Evolutionary conservation across 37 sponge, comb jelly and placozoan species (phyloP), one percentile per base, ranked within the genome.

Genomic region (Agelas oroides): DNA sequence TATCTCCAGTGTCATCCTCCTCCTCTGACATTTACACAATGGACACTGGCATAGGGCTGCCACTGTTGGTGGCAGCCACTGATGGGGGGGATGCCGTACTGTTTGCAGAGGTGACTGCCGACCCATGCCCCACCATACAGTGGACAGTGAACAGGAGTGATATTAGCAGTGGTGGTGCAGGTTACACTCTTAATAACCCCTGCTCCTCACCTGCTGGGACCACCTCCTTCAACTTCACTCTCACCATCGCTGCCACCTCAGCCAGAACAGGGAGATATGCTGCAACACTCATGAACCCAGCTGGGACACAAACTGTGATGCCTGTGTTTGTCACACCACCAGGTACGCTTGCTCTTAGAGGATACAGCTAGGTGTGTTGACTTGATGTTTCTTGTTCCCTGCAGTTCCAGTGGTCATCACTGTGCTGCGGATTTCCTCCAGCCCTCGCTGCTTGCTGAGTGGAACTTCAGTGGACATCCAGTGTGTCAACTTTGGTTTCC

Each of bases 401-500:
- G 46, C 46, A 73, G 53, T 73, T 18, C 32, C 61, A 0, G 65
- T 55, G 16, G 5, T 24, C 27, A 61, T 88, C 1, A 21, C 59
- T 58, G 62, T 19, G 2, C 8, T 61, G 2, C 36, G 17, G 28
- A 30, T 41, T 34, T 1, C 59, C 46, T 46, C 46, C 17, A 66
- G 27, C 8, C 40, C 55, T 54, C 30, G 61, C 13, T 81, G 82
- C 63, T 34, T 88, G 19, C 41, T 82, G 23, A 16, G n/a, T 31
- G 70, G 63, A 3, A 66, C 28, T 8, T 41, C 36, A 35, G 76
- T 68, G 14, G 81, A 54, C 28, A 25, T 88, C 70, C 65, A 41
- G 16, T 88, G 88, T 82, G n/a, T 40, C 15, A 35, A 31, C 27
- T n/a, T 36, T 66, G 88, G 88, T 19, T 80, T 75, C 70, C 82